Conservation (phyloP, 2,113 vertebrate species). For the Dicaeum eximium region DNA sequence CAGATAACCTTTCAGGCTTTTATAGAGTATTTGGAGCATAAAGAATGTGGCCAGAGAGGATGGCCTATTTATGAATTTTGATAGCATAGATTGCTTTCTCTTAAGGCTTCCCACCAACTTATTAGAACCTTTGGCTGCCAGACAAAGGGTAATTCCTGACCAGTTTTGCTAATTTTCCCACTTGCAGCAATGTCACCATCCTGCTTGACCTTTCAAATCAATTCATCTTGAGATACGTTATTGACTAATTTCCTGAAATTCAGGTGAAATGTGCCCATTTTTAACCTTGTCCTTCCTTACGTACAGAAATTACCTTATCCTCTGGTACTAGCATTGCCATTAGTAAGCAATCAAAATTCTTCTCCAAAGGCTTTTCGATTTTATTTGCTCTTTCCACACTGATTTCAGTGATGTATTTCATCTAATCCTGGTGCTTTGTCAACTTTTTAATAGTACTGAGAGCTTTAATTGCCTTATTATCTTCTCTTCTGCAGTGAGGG, state of each 20-base stretch:
- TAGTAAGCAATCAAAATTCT: constrained; percentile 70
- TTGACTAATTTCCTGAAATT: constrained; percentile 64
- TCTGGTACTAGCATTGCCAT: constrained; percentile 53
- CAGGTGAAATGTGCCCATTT: constrained; percentile 52
- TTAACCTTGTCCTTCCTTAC: constrained; percentile 52
- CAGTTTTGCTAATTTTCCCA: constrained; percentile 28
- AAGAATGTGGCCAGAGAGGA: neutral
- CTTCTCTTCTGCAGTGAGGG: constrained; percentile 20
- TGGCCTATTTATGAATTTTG: constrained; percentile 3
- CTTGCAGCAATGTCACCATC: constrained; percentile 5
- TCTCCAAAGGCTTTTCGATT: constrained; percentile 64
- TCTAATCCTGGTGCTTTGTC: constrained; percentile 53
- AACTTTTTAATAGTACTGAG: constrained; percentile 64
- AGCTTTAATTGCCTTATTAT: constrained; percentile 69
- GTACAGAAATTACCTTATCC: constrained; percentile 52
- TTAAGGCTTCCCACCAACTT: constrained; percentile 2
- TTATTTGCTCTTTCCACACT: constrained; percentile 51
- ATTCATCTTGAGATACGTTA: constrained; percentile 60
- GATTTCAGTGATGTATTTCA: constrained; percentile 61
- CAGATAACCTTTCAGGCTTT: neutral
- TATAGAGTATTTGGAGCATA: neutral
- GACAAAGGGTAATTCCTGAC: constrained; percentile 48
- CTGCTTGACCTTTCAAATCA: constrained; percentile 64
- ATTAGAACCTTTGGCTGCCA: constrained; percentile 42
- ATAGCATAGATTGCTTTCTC: neutral